Evolutionary conservation across 2,797 vertebrate species (phyloP).

Genomic region (Coranthus polyacanthus): DNA sequence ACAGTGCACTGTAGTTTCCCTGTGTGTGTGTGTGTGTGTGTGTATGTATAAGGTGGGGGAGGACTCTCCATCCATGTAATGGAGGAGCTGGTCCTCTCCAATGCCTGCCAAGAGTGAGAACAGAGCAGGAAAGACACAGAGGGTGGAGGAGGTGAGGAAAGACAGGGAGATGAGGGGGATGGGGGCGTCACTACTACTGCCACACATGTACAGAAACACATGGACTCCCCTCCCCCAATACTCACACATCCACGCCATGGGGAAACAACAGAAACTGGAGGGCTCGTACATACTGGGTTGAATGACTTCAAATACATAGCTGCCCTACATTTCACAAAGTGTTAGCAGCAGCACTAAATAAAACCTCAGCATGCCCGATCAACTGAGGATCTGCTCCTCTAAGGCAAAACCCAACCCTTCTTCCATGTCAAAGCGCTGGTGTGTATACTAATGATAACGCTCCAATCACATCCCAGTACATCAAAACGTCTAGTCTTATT

Average conservation of each 20-base stretch:
- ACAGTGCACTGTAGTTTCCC: conserved; percentile 32
- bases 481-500: conserved; percentile 24
- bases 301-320: conserved; percentile 39
- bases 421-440: conserved; percentile 12
- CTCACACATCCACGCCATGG: conserved; percentile 52
- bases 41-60: conserved; percentile 43
- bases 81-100: conserved; percentile 70
- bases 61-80: conserved; percentile 64
- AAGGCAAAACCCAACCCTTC: background rate
- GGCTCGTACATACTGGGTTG: conserved; percentile 26
- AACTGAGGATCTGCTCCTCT: conserved; percentile 16
- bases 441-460: conserved; percentile 24
- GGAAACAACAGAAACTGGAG: conserved; percentile 61
- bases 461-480: conserved; percentile 11
- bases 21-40: conserved; percentile 23
- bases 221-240: conserved; percentile 79
- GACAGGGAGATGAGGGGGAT: conserved; percentile 52
- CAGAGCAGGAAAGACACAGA: conserved; percentile 58
- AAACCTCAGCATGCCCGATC: conserved; percentile 13
- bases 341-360: conserved; percentile 7
- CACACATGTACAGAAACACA: conserved; percentile 57
- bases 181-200: conserved; percentile 68
- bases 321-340: conserved; percentile 56
- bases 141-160: conserved; percentile 56
- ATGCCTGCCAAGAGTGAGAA: conserved; percentile 70